These are phyloP conservation scores for Falco punctatus DNA, from an alignment of 2,113 vertebrate species.

Conservation along the genomic window DNA sequence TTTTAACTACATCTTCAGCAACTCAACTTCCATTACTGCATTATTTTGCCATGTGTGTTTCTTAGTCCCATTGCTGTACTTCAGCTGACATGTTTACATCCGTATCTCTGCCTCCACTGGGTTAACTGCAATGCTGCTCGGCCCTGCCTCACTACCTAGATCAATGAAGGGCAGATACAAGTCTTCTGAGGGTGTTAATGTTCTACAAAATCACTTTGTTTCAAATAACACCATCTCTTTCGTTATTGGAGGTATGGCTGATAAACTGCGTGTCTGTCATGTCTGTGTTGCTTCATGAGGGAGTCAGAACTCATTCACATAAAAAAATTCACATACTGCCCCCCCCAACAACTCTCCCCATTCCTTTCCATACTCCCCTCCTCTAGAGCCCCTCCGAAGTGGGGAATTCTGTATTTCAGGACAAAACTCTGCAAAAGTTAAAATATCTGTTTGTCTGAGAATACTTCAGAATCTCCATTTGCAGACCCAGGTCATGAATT, in stretches of 20 bases:
- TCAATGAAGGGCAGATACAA: background rate
- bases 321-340: background rate
- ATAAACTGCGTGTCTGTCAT: background rate
- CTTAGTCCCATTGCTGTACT: background rate
- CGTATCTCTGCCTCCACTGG: background rate
- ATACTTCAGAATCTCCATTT: background rate
- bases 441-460: background rate
- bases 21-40: background rate
- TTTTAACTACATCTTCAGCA: background rate
- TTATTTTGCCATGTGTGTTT: background rate
- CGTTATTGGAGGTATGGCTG: background rate
- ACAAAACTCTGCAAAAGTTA: background rate
- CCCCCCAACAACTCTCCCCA: background rate
- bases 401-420: background rate
- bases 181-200: background rate
- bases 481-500: background rate
- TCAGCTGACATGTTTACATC: background rate
- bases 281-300: background rate
- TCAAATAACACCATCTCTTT: background rate
- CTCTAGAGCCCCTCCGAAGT: background rate
- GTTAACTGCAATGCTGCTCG: background rate
- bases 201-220: constrained; percentile 4
- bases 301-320: background rate
- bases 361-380: background rate
- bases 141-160: background rate